phyloP scores from a whole-genome alignment of 2,797 vertebrate genomes.

The Borostomias antarcticus region DNA sequence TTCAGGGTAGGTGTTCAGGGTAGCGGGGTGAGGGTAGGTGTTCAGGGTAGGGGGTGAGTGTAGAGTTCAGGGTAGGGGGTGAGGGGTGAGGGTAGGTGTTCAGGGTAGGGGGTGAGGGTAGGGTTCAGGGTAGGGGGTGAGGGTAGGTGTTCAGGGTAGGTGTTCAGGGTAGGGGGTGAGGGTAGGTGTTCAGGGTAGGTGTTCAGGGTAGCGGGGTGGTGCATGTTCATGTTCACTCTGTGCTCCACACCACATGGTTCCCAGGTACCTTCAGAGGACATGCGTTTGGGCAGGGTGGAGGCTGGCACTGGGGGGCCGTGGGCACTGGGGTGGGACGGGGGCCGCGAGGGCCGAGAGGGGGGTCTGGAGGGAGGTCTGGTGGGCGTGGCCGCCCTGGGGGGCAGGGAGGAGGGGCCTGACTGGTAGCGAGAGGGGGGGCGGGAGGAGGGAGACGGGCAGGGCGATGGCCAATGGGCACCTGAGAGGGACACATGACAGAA shows the following conservation, averaged over 20 bases:
- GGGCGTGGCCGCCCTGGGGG: conserved; percentile 97
- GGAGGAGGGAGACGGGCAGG: conserved; percentile 99
- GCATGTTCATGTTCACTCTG: conserved; percentile 40
- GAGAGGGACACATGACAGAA: conserved; percentile 93
- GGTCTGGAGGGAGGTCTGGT: conserved; percentile 98
- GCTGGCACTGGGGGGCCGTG: conserved; percentile 94
- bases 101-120: too few relatives aligned
- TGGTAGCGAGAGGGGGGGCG: conserved; percentile 99
- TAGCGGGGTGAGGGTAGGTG: too few relatives aligned
- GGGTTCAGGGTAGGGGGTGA: too few relatives aligned
- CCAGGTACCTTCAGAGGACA: conserved; percentile 98
- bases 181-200: too few relatives aligned
- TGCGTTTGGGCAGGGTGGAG: conserved; percentile 97
- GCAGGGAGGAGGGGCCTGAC: conserved; percentile 98
- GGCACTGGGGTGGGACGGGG: conserved; percentile 98
- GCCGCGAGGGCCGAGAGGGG: conserved; percentile 98
- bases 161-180: too few relatives aligned
- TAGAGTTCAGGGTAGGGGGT: too few relatives aligned
- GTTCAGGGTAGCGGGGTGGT: background rate
- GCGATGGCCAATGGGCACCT: conserved; percentile 97
- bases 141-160: too few relatives aligned
- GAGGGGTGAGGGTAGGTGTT: too few relatives aligned
- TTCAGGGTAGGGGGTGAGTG: too few relatives aligned
- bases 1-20: too few relatives aligned
- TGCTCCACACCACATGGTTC: conserved; percentile 51